Base-by-base conservation (phyloP, 92 coral and sea anemone species). In the Epizoanthus rinbou region DNA sequence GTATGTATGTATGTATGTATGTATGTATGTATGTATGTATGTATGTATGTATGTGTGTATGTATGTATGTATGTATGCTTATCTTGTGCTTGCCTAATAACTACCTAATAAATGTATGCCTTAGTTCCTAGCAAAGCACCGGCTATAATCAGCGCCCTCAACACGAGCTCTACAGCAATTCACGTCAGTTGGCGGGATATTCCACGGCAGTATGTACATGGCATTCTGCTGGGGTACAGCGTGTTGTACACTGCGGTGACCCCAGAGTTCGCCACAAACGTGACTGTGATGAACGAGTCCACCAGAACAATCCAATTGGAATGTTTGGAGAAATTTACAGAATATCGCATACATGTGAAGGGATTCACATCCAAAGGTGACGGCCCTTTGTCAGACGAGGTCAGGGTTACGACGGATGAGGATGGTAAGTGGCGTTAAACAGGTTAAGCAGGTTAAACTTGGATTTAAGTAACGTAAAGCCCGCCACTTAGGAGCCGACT, bases 91-190 rank as follows among this genome's bases (percentile, higher is more conserved):
- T 24, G 16, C 41, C 14, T n/a, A 17, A 66, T 11, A 37, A 15
- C 37, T 14, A 17, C 1, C 21, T 66, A 8, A 3, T 66, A 31
- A 66, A 16, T 66, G 31, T 14, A 41, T 54, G 4, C 35, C 19
- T 74, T 74, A 74, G 80, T 13, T 19, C 80, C 80, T 54, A 74
- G 80, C 65, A 74, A 52, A 56, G 64, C 80, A 41, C 80, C 80
- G 3, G 15, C 33, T 37, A 54, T 74, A 74, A 28, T 43, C 6
- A 52, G 22, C 7, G 80, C 64, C 64, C 28, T 74, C 22, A 74
- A 74, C 80, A 74, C 50, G 14, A 74, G 80, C 16, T 53, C 80
- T 7, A 74, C 45, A 43, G 41, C 3, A 8, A 74, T 74, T 43
- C 33, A 25, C 15, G 31, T 74, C 65, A 24, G 80, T 13, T 74